A percentile compares a stretch with the other conserved stretches of the same genome.
These are phyloP conservation scores for Empidonax alnorum DNA, from an alignment of 2,113 vertebrate species.

Conservation along the genomic window DNA sequence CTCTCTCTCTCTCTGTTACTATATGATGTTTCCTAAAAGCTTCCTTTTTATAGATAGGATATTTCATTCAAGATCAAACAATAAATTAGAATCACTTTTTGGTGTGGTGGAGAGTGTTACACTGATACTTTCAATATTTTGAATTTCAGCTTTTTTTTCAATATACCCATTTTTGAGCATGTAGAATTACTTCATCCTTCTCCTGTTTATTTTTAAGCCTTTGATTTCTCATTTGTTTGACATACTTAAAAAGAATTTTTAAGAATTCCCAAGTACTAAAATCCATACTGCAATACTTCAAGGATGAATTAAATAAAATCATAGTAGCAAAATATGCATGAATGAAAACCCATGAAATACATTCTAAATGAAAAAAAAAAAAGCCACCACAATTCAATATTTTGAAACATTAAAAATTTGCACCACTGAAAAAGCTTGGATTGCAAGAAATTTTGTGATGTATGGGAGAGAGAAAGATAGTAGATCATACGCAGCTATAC, in stretches of 20 bases:
- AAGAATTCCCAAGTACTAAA: not conserved
- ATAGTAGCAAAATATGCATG: not conserved
- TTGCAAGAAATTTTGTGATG: not conserved
- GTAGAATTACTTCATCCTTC: not conserved
- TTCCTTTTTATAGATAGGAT: not conserved
- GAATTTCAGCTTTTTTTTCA: not conserved
- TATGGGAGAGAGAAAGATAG: not conserved
- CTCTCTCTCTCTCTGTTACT: not conserved
- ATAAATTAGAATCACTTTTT: not conserved
- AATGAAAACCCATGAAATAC: not conserved
- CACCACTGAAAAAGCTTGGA: not conserved
- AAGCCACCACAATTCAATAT: not conserved
- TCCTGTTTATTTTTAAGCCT: not conserved
- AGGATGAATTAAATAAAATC: not conserved
- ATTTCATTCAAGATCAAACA: not conserved
- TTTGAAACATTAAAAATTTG: slow-evolving; percentile 1
- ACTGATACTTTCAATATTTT: not conserved
- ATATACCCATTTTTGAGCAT: not conserved
- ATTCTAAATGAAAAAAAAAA: not conserved
- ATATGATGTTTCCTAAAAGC: not conserved
- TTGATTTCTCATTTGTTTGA: not conserved
- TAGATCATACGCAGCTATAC: not conserved
- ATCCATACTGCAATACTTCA: not conserved
- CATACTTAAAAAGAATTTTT: not conserved
- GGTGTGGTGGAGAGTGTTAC: not conserved